phyloP scores from a whole-genome alignment of 2,797 vertebrate genomes.

The Merluccius polli region DNA sequence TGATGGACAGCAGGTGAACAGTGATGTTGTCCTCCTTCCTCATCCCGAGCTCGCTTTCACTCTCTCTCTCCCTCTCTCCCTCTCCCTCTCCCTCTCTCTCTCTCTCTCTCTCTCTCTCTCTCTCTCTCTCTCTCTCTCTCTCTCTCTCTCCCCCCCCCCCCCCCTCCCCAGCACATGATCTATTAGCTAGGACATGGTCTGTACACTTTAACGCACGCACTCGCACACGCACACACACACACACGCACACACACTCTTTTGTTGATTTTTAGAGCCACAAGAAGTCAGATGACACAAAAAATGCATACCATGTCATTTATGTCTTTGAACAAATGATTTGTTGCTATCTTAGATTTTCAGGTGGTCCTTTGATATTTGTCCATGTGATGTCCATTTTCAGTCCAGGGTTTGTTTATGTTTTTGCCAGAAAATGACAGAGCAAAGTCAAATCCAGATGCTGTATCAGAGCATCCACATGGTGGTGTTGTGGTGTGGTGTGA shows the following conservation, averaged over 20 bases:
- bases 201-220: background rate
- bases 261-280: no score
- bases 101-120: background rate
- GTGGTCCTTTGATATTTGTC: background rate
- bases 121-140: constrained; percentile 20
- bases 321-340: no score
- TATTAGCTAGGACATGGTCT: background rate
- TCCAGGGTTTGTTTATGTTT: background rate
- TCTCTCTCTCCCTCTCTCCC: background rate
- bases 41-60: background rate
- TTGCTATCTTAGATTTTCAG: background rate
- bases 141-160: background rate
- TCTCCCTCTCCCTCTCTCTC: constrained; percentile 4
- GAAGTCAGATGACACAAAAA: no score
- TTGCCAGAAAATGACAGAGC: background rate
- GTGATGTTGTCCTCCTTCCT: background rate
- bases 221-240: background rate
- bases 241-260: background rate
- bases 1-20: background rate
- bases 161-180: constrained; percentile 12
- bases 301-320: background rate
- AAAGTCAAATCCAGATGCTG: background rate
- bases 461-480: background rate
- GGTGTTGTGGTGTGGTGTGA: no score
- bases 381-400: background rate